Percentiles rank a stretch among this genome's conserved stretches.
Conservation (phyloP, 1,140 invertebrate species). For the Centruroides sculpturatus region DNA sequence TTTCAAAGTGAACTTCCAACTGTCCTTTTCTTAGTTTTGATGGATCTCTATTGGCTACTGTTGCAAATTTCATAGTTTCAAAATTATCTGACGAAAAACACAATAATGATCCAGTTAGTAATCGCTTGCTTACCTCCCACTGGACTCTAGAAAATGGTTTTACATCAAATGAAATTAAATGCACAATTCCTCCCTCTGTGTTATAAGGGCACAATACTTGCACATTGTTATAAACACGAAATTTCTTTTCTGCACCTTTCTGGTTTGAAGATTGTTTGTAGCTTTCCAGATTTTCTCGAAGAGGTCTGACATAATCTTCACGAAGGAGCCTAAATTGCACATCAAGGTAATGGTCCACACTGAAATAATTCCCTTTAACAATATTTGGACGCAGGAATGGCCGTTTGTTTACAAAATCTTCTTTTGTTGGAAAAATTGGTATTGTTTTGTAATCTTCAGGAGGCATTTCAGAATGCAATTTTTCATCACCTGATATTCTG, state of each 20-base stretch:
- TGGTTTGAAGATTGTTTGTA: background rate
- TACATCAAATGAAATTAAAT: background rate
- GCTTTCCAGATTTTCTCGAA: slow-evolving; percentile 23
- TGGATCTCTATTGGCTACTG: slow-evolving; percentile 41
- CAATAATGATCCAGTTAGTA: slow-evolving; percentile 56
- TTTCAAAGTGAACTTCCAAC: slow-evolving; percentile 6
- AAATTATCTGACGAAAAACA: slow-evolving; percentile 53
- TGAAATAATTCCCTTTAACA: slow-evolving; percentile 39
- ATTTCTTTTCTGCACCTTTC: background rate
- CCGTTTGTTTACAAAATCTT: slow-evolving; percentile 4
- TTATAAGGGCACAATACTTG: background rate
- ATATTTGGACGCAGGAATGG: slow-evolving; percentile 43
- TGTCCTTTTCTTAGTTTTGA: slow-evolving; percentile 28
- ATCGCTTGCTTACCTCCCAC: slow-evolving; percentile 28
- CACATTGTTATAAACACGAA: background rate
- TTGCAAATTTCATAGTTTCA: slow-evolving; percentile 47
- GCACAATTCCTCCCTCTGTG: background rate
- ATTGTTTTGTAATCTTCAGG: slow-evolving; percentile 14
- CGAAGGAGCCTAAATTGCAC: slow-evolving; percentile 55
- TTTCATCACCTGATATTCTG: background rate
- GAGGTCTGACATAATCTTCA: slow-evolving; percentile 43
- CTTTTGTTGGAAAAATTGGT: slow-evolving; percentile 8
- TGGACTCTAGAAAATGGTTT: slow-evolving; percentile 4
- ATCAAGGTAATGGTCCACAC: slow-evolving; percentile 55
- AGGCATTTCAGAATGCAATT: background rate